A percentile compares a stretch with the other conserved stretches of the same genome.
Conservation (phyloP, 2,113 vertebrate genomes). For the Pteronura brasiliensis region DNA sequence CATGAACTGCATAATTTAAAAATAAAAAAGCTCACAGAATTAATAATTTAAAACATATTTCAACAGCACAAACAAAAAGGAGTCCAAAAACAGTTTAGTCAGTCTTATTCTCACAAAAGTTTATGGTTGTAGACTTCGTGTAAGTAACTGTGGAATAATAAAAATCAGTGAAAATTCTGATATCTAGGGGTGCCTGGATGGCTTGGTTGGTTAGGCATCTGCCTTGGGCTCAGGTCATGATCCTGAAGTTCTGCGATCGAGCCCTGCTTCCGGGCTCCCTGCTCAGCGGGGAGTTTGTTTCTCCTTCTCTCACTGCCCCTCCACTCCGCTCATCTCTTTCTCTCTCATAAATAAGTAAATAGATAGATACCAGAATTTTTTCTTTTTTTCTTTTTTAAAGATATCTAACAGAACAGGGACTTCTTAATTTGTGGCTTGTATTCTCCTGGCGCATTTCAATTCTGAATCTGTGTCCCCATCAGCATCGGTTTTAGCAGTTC, state of each 20-base stretch:
- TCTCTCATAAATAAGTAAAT: background rate
- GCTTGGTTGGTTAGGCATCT: background rate
- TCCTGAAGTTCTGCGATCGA: background rate
- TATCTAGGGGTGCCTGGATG: background rate
- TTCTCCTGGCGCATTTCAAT: background rate
- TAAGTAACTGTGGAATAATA: background rate
- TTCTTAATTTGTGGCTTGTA: background rate
- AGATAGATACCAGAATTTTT: no score
- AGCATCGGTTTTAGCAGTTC: background rate
- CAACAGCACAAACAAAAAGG: background rate
- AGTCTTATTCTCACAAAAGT: background rate
- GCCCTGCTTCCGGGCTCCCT: background rate
- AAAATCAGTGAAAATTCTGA: background rate
- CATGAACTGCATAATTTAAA: background rate
- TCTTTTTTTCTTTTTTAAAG: background rate
- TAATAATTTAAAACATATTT: background rate
- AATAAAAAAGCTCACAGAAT: constrained; percentile 11
- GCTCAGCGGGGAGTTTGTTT: background rate
- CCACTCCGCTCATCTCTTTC: background rate
- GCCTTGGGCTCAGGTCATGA: background rate
- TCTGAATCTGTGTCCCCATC: background rate
- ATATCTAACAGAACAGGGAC: background rate
- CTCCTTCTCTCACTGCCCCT: background rate
- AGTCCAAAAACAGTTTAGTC: background rate
- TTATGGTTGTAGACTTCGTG: background rate